These are phyloP conservation scores for Pelosia muscerda DNA, from an alignment of 2,888 invertebrate genomes.

Conservation along the genomic window DNA sequence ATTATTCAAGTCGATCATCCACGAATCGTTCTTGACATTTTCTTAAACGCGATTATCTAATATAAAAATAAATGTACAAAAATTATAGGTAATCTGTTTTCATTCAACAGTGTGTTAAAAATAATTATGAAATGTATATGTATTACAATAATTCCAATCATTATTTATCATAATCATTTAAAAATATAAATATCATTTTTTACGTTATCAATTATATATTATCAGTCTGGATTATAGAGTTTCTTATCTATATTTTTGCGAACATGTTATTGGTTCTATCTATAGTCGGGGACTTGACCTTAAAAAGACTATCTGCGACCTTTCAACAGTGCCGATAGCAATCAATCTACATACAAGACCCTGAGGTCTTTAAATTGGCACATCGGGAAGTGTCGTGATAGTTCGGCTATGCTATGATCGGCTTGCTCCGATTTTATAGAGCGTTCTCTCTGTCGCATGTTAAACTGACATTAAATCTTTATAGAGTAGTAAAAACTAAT, in stretches of 20 bases:
- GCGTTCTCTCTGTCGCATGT: too few relatives aligned
- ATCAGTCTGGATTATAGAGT: neutral
- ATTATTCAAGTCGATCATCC: neutral
- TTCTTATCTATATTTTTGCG: neutral
- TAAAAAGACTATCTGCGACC: neutral
- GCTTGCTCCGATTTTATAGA: neutral
- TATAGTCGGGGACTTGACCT: neutral
- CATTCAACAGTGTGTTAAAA: neutral
- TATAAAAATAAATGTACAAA: neutral
- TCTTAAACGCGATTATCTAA: too few relatives aligned
- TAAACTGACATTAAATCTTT: too few relatives aligned
- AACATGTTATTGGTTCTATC: neutral
- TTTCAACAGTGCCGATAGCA: neutral
- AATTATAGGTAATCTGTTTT: neutral
- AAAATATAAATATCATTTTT: neutral
- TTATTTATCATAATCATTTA: neutral
- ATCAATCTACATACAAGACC: neutral
- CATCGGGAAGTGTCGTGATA: neutral
- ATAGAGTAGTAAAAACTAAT: too few relatives aligned
- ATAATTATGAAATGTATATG: neutral
- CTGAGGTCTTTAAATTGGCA: neutral
- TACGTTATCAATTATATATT: neutral
- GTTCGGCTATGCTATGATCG: neutral
- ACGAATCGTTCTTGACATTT: too few relatives aligned
- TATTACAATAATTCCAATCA: neutral